Conservation (phyloP, 2,113 vertebrate species). For the Lates calcarifer region DNA sequence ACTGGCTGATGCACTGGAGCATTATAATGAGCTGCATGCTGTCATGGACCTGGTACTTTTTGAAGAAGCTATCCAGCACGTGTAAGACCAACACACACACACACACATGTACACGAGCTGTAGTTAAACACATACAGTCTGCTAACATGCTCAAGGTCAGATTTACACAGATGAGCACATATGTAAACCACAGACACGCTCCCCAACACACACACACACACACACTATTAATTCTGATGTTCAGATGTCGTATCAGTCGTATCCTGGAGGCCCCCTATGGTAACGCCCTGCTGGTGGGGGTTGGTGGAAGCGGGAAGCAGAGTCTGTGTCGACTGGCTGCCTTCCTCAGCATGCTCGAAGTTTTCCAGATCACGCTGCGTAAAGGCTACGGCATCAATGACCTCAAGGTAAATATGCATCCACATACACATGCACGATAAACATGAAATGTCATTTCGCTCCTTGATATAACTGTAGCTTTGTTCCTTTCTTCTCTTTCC, state of each 20-base stretch:
- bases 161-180: conserved; percentile 32
- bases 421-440: not conserved
- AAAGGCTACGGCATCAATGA: conserved; percentile 86
- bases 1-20: conserved; percentile 87
- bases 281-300: conserved; percentile 84
- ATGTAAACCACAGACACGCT: conserved; percentile 10
- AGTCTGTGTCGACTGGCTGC: conserved; percentile 83
- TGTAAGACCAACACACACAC: conserved; percentile 64
- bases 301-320: conserved; percentile 85
- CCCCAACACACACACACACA: conserved; percentile 14
- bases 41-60: conserved; percentile 85
- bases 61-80: conserved; percentile 82
- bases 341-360: conserved; percentile 84
- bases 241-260: conserved; percentile 84
- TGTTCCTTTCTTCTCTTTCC: not conserved
- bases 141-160: not conserved
- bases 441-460: not conserved
- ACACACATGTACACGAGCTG: not conserved
- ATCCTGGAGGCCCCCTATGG: conserved; percentile 86
- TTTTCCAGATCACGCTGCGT: conserved; percentile 86
- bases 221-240: not conserved
- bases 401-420: conserved; percentile 74
- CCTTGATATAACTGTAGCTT: not conserved
- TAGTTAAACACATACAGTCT: conserved; percentile 4
- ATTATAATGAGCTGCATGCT: conserved; percentile 86